Evolutionary conservation across 2,888 invertebrate genomes (phyloP).

Genomic region (Cartodere bifasciata): DNA sequence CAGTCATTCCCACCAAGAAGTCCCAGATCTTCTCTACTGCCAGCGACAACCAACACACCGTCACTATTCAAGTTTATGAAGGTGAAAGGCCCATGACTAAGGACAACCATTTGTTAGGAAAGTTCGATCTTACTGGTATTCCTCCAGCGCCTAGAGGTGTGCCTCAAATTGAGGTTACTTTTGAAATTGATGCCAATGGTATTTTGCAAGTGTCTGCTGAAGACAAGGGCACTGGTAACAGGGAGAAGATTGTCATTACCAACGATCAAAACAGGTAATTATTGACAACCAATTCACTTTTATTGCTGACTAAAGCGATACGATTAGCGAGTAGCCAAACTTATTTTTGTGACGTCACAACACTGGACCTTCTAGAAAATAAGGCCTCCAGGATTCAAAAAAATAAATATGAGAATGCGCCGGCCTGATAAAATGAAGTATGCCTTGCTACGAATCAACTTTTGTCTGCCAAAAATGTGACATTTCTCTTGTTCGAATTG

Average conservation of each 20-base stretch:
- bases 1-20: slow-evolving; percentile 98
- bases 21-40: slow-evolving; percentile 99
- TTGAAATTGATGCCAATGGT: slow-evolving; percentile 90
- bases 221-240: slow-evolving; percentile 97
- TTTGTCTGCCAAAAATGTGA: too few species aligned
- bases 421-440: too few species aligned
- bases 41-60: slow-evolving; percentile 97
- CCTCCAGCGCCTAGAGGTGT: slow-evolving; percentile 90
- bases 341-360: too few species aligned
- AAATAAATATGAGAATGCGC: too few species aligned
- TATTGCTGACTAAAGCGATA: too few species aligned
- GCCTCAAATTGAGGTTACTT: slow-evolving; percentile 89
- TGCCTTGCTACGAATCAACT: too few species aligned
- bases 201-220: slow-evolving; percentile 94
- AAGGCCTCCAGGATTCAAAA: too few species aligned
- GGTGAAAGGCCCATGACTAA: slow-evolving; percentile 99
- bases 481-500: too few species aligned
- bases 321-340: too few species aligned
- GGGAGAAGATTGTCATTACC: slow-evolving; percentile 97
- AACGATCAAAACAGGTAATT: slow-evolving; percentile 94
- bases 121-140: slow-evolving; percentile 95
- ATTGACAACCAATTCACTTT: too few species aligned
- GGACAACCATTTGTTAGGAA: slow-evolving; percentile 96
- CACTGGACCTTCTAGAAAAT: too few species aligned
- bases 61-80: slow-evolving; percentile 97